Evolutionary conservation across 2,113 vertebrate species (phyloP), one percentile per base, ranked within the genome.

Genomic region (Apodemus sylvaticus): DNA sequence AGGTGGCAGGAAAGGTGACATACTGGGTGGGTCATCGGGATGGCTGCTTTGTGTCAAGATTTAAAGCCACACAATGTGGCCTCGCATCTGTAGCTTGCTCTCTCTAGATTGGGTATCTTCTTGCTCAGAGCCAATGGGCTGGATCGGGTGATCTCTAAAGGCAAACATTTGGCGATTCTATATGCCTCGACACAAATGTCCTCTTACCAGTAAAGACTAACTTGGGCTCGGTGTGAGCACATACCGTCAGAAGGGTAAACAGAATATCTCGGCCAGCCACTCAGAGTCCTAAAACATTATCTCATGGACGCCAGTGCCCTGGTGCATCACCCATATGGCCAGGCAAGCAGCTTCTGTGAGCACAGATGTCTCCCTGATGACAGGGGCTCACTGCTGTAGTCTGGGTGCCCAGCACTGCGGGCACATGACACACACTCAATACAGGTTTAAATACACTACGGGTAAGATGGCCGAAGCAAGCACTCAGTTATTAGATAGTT

Each of bases 341-440:
- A 4, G n/a, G 9, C 1, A 26, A 4, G 1, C 6, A 53, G 31
- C 45, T 34, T 55, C 45, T 1, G 0, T 29, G 0, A 24, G 62
- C 17, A 58, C 16, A 48, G 79, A 12, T 53, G 55, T 55, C 45
- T 70, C 16, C 0, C 9, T 2, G 20, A 60, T 8, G 48, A 53
- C 11, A 12, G 39, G 12, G 51, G 36, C n/a, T 51, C 34, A 39
- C 36, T 0, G 1, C n/a, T 8, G 7, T 9, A 31, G 55, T 22
- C 74, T 17, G 5, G 3, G 29, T 20, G 26, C 68, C 70, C 31
- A 64, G 39, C 29, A 29, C 58, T 14, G 24, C 24, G 20, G 22
- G 26, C 31, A 73, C 10, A 24, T 5, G 48, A 6, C 5, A 20
- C 34, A 71, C 8, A 48, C 39, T 85, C 55, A 17, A 7, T 29